Evolutionary conservation across 2,888 invertebrate species (phyloP).

Genomic region (Luffia ferchaultella): DNA sequence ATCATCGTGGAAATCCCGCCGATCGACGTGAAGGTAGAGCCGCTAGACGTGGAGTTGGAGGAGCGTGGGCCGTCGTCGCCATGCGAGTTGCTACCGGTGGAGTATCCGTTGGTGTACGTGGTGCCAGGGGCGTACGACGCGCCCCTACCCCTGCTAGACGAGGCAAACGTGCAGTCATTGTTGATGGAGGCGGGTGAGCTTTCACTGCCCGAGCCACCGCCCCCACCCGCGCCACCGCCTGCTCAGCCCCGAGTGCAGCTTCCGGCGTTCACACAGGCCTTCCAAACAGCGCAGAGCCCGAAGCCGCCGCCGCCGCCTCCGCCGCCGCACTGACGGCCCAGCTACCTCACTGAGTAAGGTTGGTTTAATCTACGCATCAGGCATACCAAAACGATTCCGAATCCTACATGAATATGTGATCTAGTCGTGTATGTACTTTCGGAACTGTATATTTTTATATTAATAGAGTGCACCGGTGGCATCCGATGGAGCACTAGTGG

Average conservation of each 20-base stretch:
- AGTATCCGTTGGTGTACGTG: slow-evolving; percentile 46
- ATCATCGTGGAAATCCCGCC: slow-evolving; percentile 47
- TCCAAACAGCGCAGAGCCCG: slow-evolving; percentile 47
- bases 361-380: slow-evolving; percentile 47
- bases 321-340: slow-evolving; percentile 44
- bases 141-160: slow-evolving; percentile 33
- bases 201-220: slow-evolving; percentile 31
- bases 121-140: slow-evolving; percentile 37
- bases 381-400: slow-evolving; percentile 64
- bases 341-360: slow-evolving; percentile 63
- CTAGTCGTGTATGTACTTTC: slow-evolving; percentile 67
- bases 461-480: slow-evolving; percentile 50
- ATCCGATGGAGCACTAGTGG: slow-evolving; percentile 52
- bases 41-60: slow-evolving; percentile 24
- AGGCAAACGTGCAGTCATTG: slow-evolving; percentile 36
- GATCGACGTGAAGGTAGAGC: slow-evolving; percentile 44
- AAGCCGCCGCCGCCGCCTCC: slow-evolving; percentile 58
- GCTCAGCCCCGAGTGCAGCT: slow-evolving; percentile 21
- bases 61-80: slow-evolving; percentile 28
- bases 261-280: slow-evolving; percentile 58
- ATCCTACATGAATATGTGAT: slow-evolving; percentile 65
- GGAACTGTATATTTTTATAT: slow-evolving; percentile 60
- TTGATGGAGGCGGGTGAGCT: slow-evolving; percentile 33
- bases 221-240: slow-evolving; percentile 28
- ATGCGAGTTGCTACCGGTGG: slow-evolving; percentile 29